Evolutionary conservation across 2,113 vertebrate species (phyloP).

Genomic region (Poecile atricapillus): DNA sequence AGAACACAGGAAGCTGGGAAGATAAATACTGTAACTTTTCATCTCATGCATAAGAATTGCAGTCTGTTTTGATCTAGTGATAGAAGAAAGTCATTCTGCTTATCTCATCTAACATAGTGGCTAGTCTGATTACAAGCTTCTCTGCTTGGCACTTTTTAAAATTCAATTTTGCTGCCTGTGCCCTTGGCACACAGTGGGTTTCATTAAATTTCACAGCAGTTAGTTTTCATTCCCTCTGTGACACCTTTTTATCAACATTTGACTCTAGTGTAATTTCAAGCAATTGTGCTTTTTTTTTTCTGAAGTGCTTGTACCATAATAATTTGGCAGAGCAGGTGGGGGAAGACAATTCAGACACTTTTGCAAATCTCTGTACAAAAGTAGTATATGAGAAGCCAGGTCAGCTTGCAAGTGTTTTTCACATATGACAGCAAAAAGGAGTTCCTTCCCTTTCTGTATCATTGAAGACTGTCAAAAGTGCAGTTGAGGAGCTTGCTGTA

Average conservation of each 20-base stretch:
- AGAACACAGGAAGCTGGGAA: slow-evolving; percentile 41
- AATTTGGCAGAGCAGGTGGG: slow-evolving; percentile 7
- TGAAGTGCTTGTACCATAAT: neutral
- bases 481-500: neutral
- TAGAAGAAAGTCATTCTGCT: slow-evolving; percentile 63
- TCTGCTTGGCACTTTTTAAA: slow-evolving; percentile 67
- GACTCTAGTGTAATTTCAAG: slow-evolving; percentile 66
- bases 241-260: slow-evolving; percentile 66
- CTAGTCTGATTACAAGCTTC: slow-evolving; percentile 64
- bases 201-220: slow-evolving; percentile 74
- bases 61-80: slow-evolving; percentile 60
- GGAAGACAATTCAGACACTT: neutral
- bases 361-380: slow-evolving; percentile 13
- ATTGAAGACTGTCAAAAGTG: neutral
- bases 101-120: slow-evolving; percentile 64
- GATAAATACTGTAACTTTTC: slow-evolving; percentile 57
- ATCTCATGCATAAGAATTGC: slow-evolving; percentile 64
- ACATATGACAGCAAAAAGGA: neutral
- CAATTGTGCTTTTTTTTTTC: slow-evolving; percentile 15
- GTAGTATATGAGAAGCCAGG: neutral
- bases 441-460: neutral
- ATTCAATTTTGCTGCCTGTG: slow-evolving; percentile 69
- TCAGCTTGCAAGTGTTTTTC: neutral
- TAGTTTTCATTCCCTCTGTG: slow-evolving; percentile 63
- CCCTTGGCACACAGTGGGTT: slow-evolving; percentile 70